Conservation (phyloP, 2,797 vertebrate genomes). For the Arrhamphus sclerolepis region DNA sequence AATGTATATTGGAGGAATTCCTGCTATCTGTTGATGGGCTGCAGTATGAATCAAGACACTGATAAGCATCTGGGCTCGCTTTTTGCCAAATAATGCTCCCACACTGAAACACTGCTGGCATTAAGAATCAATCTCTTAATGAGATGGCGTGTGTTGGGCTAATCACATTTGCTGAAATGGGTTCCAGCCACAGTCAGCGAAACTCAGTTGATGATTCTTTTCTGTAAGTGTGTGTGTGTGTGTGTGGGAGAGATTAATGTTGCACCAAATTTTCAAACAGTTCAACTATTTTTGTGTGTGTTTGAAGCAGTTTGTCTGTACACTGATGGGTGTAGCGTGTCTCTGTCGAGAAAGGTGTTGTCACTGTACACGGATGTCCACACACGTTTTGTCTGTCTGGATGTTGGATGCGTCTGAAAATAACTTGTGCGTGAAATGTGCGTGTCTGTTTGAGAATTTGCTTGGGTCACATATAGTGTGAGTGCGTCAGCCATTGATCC, state of each 20-base stretch:
- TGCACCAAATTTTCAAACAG: neutral
- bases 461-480: slow-evolving; percentile 13
- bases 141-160: slow-evolving; percentile 67
- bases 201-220: slow-evolving; percentile 40
- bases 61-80: slow-evolving; percentile 45
- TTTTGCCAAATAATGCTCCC: slow-evolving; percentile 60
- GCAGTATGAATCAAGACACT: slow-evolving; percentile 33
- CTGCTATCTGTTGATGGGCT: slow-evolving; percentile 25
- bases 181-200: slow-evolving; percentile 58
- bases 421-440: slow-evolving; percentile 13
- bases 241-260: too few relatives aligned
- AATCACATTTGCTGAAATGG: slow-evolving; percentile 69
- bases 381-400: neutral
- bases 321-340: neutral
- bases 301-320: neutral
- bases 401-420: slow-evolving; percentile 14
- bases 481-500: slow-evolving; percentile 32
- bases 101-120: slow-evolving; percentile 57
- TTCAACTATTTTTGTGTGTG: neutral
- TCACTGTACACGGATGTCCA: neutral
- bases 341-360: neutral
- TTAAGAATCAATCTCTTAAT: slow-evolving; percentile 66
- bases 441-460: slow-evolving; percentile 13
- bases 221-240: slow-evolving; percentile 3
- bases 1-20: slow-evolving; percentile 9